phyloP scores from a whole-genome alignment of 2,888 invertebrate species.

The Lasioglossum morio region DNA sequence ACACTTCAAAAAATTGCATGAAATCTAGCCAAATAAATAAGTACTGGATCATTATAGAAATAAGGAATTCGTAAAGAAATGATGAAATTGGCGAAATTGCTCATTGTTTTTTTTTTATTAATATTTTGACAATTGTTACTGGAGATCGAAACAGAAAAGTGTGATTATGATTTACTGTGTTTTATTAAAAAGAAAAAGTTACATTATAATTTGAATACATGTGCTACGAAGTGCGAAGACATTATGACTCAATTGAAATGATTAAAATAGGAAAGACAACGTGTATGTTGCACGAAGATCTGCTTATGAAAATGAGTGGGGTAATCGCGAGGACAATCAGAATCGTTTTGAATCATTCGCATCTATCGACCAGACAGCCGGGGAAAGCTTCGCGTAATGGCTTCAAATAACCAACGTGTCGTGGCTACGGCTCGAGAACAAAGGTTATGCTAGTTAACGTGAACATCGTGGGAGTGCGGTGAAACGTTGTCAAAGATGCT shows the following conservation, averaged over 20 bases:
- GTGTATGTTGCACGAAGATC: not conserved
- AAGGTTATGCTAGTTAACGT: slow-evolving; percentile 36
- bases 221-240: not conserved
- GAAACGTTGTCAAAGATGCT: slow-evolving; percentile 24
- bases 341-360: not conserved
- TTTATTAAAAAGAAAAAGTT: not conserved
- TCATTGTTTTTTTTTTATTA: not conserved
- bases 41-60: not conserved
- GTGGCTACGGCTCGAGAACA: slow-evolving; percentile 21
- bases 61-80: not conserved
- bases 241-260: not conserved
- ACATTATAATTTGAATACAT: no score
- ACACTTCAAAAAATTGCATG: not conserved
- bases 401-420: not conserved
- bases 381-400: not conserved
- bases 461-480: slow-evolving; percentile 12
- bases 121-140: not conserved
- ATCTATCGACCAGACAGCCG: not conserved
- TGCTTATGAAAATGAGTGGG: not conserved
- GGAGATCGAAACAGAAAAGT: not conserved
- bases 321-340: not conserved
- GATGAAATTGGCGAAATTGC: not conserved
- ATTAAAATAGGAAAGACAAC: not conserved
- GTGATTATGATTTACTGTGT: not conserved
- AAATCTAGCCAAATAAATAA: no score